Base-by-base conservation (phyloP, 2,888 invertebrate genomes). In the Latrodectus hesperus region DNA sequence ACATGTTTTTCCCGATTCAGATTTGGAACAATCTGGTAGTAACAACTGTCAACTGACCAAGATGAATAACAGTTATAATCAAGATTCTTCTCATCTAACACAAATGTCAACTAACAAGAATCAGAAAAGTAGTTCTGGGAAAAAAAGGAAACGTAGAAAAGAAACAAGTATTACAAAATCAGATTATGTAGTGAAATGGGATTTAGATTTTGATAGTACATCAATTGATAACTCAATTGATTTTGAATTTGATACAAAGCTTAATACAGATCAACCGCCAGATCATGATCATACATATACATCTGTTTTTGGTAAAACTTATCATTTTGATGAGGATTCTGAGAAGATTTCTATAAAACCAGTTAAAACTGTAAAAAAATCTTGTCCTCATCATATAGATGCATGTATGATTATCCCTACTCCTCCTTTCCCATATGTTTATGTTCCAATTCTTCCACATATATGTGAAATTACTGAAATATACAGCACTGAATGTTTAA, bases 401-500 rank as follows among this genome's bases (percentile, higher is more conserved):
- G 26, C 67, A 22, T 84, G 79, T 17, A 67, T 84, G 49, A 38
- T 89, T 12, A 89, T 90, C 26, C 78, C 84, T 11, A 90, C 89
- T 1, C 89, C 90, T 49, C 80, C 86, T 16, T 90, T 89, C 82
- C 90, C 90, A 67, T 89, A 81, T 73, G 79, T 90, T 52, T 89
- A 89, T 77, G 71, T 75, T 52, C 88, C 89, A 52, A 26, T 84
- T n/a, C 80, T 89, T 83, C 85, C 87, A 65, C 80, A 88, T 38
- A 83, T 89, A 53, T 79, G 89, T 52, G 64, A 76, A 73, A 83
- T 89, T 16, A 16, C 60, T 64, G 89, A 89, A 72, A 60, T 89
- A 75, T 38, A 38, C 38, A 38, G 38, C 38, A 6, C 38, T 6
- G 38, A 38, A 38, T 6, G 38, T 38, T 38, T 38, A 38, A 38